A percentile compares a stretch with the other conserved stretches of the same genome.
Conservation (phyloP, 2,797 vertebrate genomes). For the Lerista edwardsae region DNA sequence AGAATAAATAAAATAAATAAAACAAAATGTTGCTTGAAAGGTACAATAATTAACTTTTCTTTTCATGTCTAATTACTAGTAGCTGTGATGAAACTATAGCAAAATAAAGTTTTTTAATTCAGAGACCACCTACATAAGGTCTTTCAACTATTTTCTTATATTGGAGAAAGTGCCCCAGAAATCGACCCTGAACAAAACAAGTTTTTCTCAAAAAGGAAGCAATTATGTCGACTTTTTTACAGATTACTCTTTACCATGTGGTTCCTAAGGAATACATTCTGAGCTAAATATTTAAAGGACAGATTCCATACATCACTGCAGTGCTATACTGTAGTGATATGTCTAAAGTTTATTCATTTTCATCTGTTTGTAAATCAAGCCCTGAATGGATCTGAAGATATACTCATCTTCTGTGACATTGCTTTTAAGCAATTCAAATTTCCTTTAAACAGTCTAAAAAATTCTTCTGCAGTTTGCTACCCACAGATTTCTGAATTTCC, state of each 20-base stretch:
- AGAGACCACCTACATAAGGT: too few relatives aligned
- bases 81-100: not conserved
- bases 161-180: not conserved
- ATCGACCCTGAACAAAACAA: not conserved
- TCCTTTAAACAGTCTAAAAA: conserved; percentile 2
- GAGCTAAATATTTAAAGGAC: conserved; percentile 12
- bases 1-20: not conserved
- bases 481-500: not conserved
- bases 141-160: not conserved
- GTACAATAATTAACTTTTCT: conserved; percentile 9
- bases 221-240: not conserved
- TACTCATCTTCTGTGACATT: conserved; percentile 22
- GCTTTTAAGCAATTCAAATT: conserved; percentile 14
- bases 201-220: not conserved
- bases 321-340: not conserved
- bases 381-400: not conserved
- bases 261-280: conserved; percentile 19
- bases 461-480: not conserved
- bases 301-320: not conserved
- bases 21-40: not conserved
- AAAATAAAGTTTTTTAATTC: not conserved
- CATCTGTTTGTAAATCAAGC: conserved; percentile 3
- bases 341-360: not conserved
- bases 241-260: not conserved
- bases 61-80: conserved; percentile 12